Base-by-base conservation (phyloP, 2,888 invertebrate genomes). In the Crematogaster levior region DNA sequence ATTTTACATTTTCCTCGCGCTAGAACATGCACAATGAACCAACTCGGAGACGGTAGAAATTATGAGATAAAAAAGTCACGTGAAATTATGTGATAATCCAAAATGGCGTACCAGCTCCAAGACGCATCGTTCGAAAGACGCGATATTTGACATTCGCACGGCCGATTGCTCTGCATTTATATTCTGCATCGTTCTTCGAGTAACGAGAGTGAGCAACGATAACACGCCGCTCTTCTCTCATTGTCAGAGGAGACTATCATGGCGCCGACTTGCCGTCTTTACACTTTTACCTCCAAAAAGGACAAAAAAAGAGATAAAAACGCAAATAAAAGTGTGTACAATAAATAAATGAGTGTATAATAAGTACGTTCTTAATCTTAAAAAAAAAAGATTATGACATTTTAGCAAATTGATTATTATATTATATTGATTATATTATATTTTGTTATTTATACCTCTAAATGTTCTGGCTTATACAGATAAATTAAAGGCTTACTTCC, bases 391-490 rank as follows among this genome's bases (percentile, higher is more conserved):
- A n/a, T n/a, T n/a, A 15, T 15, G 43, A 43, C 10, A 46, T 46
- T 46, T 18, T 46, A 46, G 3, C 46, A 18, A 37, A 18, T 18
- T 60, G 15, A 40, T 40, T 34, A n/a, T n/a, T n/a, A n/a, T n/a
- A n/a, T n/a, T n/a, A n/a, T n/a, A n/a, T n/a, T n/a, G n/a, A n/a
- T n/a, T n/a, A n/a, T n/a, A n/a, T n/a, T n/a, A n/a, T n/a, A n/a
- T n/a, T n/a, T n/a, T n/a, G n/a, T 30, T 6, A 37, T 15, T 27
- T 3, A 15, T 86, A 92, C 92, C 89, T 92, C 89, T 18, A 91
- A 53, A 53, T 90, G 86, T 60, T 89, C 85, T 4, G 93, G 92
- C 72, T 90, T 90, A 6, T 83, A 87, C 40, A 93, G 63, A 58
- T 91, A 86, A 0, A 92, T 83, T 6, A 77, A 63, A 12, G 86